Base-by-base conservation (phyloP, 2,113 vertebrate species). In the Catharus bicknelli region DNA sequence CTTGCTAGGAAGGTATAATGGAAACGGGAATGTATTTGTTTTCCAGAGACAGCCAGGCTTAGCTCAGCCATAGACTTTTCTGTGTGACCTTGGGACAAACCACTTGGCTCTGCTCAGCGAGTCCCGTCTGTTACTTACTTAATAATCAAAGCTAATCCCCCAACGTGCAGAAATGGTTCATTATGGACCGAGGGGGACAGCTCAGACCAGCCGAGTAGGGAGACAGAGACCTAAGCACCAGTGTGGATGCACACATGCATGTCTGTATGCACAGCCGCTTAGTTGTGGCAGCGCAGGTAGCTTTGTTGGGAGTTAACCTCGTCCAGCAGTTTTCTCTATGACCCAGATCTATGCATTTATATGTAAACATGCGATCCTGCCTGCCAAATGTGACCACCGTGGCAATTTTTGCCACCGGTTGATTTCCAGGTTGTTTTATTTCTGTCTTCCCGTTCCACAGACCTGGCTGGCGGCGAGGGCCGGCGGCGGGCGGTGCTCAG, bases 31-130 rank as follows among this genome's bases (percentile, higher is more conserved):
- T 86, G 48, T 47, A 54, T 90, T 86, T 88, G 23, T 86, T 89
- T 94, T 77, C 70, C 51, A 51, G 84, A 87, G 77, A 84, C 61
- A 92, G 48, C 3, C 58, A 69, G 62, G 91, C 59, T 89, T 61
- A 86, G 83, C 76, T 86, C 68, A 94, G 85, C 80, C 63, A 17
- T 55, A 70, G 85, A 84, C 78, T 91, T 94, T 81, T 89, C 73
- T 61, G 43, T 62, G 77, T 97, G 96, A 97, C 96, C 96, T 96
- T 97, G 97, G 94, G 91, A 96, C 73, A 69, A 81, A 93, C 84
- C 93, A 34, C 57, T 91, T 53, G 53, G 19, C 76, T 82, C 20
- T 87, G 75, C 85, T 83, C 2, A 0, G 30, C 0, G 2, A 77
- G 92, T 70, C 83, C 95, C 2, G 26, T 74, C 92, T 90, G 63